These are phyloP conservation scores for Poecilia velifera DNA, from an alignment of 2,797 vertebrate species.

Conservation along the genomic window DNA sequence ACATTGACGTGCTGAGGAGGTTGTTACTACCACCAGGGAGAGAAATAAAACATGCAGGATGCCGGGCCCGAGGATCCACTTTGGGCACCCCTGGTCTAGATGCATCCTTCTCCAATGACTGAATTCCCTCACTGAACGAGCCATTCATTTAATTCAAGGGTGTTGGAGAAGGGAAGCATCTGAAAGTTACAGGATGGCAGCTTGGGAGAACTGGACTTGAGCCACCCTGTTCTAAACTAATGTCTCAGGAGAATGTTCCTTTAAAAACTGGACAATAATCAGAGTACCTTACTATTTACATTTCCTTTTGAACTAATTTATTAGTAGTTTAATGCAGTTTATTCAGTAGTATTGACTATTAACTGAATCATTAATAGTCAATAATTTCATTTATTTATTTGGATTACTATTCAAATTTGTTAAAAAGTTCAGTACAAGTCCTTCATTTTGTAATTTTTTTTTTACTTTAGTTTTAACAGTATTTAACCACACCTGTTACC, in stretches of 20 bases:
- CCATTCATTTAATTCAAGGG: too few species aligned
- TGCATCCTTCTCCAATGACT: too few species aligned
- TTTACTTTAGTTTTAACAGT: neutral
- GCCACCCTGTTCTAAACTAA: neutral
- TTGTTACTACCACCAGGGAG: too few species aligned
- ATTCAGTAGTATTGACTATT: neutral
- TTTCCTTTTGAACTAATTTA: neutral
- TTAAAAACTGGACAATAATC: neutral
- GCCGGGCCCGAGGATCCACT: too few species aligned
- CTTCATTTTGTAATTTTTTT: neutral
- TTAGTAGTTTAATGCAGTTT: neutral
- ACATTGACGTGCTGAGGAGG: too few species aligned
- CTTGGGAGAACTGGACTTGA: too few species aligned
- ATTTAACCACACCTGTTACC: slow-evolving; percentile 2
- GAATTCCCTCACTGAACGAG: too few species aligned
- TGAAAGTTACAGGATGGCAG: too few species aligned
- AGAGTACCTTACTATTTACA: neutral
- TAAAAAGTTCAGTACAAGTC: too few species aligned
- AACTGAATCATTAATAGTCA: neutral
- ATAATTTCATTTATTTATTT: neutral
- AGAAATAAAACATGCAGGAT: too few species aligned
- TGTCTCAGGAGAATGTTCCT: neutral
- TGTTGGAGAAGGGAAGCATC: too few species aligned
- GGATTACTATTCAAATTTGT: neutral
- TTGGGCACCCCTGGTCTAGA: too few species aligned